Evolutionary conservation across 1,140 invertebrate genomes (phyloP).

Genomic region (Brachionus manjavacas): DNA sequence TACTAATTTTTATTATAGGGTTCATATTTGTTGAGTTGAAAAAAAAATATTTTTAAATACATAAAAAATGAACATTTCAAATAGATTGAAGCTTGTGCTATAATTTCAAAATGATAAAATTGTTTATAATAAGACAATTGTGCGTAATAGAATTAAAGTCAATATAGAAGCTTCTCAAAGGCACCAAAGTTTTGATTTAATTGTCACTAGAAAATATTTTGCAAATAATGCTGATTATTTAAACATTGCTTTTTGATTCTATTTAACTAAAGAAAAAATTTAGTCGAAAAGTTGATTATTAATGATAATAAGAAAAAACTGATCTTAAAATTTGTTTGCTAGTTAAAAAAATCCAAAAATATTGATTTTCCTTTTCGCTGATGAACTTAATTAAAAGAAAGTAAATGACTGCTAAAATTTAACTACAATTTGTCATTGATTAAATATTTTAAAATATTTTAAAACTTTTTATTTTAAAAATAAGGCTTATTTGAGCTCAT

Average conservation of each 20-base stretch:
- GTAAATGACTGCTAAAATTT: background rate
- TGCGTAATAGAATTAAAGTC: background rate
- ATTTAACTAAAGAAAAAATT: background rate
- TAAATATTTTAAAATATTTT: background rate
- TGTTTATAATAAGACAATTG: background rate
- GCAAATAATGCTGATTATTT: background rate
- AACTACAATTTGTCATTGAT: background rate
- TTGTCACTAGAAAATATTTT: background rate
- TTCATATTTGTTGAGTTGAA: slow-evolving; percentile 1
- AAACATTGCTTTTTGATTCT: background rate
- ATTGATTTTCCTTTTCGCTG: background rate
- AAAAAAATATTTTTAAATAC: background rate
- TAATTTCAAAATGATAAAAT: background rate
- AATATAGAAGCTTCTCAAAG: background rate
- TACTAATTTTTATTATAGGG: background rate
- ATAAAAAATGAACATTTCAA: slow-evolving; percentile 27
- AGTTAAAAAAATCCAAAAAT: background rate
- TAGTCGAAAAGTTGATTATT: background rate
- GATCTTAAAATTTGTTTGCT: background rate
- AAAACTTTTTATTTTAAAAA: background rate
- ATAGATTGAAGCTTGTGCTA: background rate
- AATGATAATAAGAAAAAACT: background rate
- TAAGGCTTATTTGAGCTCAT: background rate
- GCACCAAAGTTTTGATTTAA: background rate
- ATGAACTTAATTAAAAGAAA: background rate